A percentile compares a stretch with the other conserved stretches of the same genome.
These are phyloP conservation scores for Gallinago paraguaiae DNA, from an alignment of 2,113 vertebrate genomes.

Conservation along the genomic window DNA sequence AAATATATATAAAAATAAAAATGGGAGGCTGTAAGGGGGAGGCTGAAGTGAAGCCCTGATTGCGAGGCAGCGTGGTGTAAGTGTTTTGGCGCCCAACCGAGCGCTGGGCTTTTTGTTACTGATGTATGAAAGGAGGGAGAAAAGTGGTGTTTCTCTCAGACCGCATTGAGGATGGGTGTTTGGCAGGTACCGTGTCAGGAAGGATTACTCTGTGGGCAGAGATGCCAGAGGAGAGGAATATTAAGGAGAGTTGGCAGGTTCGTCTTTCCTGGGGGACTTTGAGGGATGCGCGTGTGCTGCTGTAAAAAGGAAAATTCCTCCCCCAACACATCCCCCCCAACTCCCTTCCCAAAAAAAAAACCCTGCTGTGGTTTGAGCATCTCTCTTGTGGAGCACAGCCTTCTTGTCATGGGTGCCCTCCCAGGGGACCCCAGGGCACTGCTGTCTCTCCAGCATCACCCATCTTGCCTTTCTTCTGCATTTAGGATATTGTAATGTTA, in stretches of 20 bases:
- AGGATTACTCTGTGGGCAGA: background rate
- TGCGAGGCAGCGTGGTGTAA: background rate
- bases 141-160: background rate
- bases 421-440: accelerated
- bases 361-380: background rate
- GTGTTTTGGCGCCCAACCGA: accelerated
- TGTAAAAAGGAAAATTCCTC: background rate
- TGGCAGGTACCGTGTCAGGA: background rate
- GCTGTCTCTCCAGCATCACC: background rate
- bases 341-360: background rate
- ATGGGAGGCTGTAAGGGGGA: background rate
- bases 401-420: background rate
- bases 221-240: background rate
- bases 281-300: background rate
- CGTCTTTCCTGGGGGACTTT: background rate
- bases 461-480: background rate
- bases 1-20: too few relatives aligned
- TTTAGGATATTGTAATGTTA: background rate
- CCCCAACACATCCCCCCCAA: too few relatives aligned
- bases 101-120: accelerated
- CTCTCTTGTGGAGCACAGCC: background rate
- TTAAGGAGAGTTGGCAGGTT: background rate
- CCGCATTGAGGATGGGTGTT: accelerated
- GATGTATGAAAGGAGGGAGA: background rate
- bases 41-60: background rate